Percentiles rank a stretch among this genome's conserved stretches.
phyloP scores from a whole-genome alignment of 92 coral and sea anemone species.

The Siderastrea siderea region DNA sequence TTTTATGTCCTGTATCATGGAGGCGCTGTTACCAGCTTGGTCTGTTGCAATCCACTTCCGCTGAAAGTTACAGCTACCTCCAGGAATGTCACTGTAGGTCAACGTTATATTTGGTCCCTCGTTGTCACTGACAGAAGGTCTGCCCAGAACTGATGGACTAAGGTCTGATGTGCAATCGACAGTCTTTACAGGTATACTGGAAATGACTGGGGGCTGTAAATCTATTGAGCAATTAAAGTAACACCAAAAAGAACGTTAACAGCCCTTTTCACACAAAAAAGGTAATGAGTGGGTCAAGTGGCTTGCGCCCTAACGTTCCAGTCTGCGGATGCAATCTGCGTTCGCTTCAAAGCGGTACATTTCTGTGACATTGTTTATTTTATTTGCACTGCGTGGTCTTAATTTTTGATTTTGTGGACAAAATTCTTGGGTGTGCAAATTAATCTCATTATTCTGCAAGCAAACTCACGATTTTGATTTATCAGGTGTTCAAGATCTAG shows the following conservation, averaged over 20 bases:
- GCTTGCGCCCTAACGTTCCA: background rate
- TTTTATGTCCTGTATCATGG: slow-evolving; percentile 56
- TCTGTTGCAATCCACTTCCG: slow-evolving; percentile 80
- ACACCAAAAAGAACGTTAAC: background rate
- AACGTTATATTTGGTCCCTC: slow-evolving; percentile 70
- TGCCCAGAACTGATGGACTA: slow-evolving; percentile 65
- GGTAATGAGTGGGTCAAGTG: no score
- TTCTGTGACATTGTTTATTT: no score
- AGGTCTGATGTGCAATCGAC: slow-evolving; percentile 70
- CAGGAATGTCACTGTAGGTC: slow-evolving; percentile 58
- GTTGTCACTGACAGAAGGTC: slow-evolving; percentile 75
- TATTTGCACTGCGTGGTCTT: no score
- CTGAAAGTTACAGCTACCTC: slow-evolving; percentile 61
- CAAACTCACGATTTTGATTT: no score
- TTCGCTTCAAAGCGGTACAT: no score
- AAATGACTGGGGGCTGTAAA: slow-evolving; percentile 66
- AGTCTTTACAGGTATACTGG: slow-evolving; percentile 32
- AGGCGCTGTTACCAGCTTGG: slow-evolving; percentile 81
- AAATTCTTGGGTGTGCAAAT: no score
- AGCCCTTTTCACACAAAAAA: background rate
- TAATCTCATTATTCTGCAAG: no score
- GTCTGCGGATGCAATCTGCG: no score
- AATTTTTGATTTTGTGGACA: no score
- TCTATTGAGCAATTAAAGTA: slow-evolving; percentile 37
- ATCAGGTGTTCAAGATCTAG: no score